These are phyloP conservation scores for Drosophila insularis DNA, from an alignment of 1,140 invertebrate genomes.

Conservation along the genomic window DNA sequence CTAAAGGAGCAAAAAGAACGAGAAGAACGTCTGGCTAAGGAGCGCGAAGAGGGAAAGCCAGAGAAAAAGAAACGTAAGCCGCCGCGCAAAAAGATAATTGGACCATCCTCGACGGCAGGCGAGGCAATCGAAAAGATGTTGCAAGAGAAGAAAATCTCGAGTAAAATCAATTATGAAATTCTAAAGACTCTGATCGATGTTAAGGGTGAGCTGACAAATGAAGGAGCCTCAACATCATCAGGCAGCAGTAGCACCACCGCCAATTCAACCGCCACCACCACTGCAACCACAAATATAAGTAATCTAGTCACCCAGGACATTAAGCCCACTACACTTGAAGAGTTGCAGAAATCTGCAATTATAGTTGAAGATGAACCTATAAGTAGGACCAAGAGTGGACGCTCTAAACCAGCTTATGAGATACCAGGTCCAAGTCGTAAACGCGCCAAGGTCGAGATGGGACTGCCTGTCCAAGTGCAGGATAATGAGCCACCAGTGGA, in stretches of 20 bases:
- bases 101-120: constrained; percentile 90
- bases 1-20: constrained; percentile 92
- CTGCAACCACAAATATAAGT: neutral
- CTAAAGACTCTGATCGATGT: constrained; percentile 87
- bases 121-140: constrained; percentile 98
- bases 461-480: constrained; percentile 54
- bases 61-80: constrained; percentile 88
- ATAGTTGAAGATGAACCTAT: constrained; percentile 69
- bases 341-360: constrained; percentile 46
- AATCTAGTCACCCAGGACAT: constrained; percentile 16
- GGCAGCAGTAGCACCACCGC: neutral
- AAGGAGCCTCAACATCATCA: constrained; percentile 12
- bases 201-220: constrained; percentile 41
- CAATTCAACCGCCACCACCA: neutral
- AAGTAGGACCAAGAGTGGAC: constrained; percentile 43
- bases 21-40: constrained; percentile 89
- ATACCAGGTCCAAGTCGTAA: constrained; percentile 67
- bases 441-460: constrained; percentile 61
- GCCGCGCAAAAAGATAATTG: constrained; percentile 84
- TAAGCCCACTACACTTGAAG: constrained; percentile 51
- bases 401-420: constrained; percentile 57
- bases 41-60: constrained; percentile 90
- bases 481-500: constrained; percentile 28
- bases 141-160: constrained; percentile 96
- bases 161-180: constrained; percentile 99